phyloP scores from a whole-genome alignment of 2,113 vertebrate species.

The Mesembrinibis cayennensis region DNA sequence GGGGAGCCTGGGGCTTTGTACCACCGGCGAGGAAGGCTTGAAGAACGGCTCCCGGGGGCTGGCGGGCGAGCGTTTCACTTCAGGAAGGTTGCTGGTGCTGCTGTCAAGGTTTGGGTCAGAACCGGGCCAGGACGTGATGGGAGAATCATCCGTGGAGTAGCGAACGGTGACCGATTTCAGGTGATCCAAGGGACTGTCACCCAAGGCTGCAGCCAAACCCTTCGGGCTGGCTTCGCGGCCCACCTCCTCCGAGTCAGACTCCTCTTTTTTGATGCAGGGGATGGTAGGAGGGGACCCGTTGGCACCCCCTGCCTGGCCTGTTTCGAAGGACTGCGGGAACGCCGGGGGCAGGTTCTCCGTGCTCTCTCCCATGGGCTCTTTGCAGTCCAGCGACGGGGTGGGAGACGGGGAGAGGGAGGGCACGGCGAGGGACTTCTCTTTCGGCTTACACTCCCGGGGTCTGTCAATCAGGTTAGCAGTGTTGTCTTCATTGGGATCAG shows the following conservation, averaged over 20 bases:
- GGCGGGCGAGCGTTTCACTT: background rate
- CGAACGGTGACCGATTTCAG: background rate
- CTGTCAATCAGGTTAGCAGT: conserved; percentile 34
- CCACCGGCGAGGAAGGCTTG: background rate
- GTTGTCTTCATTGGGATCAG: conserved; percentile 11
- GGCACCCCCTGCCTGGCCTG: fast-evolving
- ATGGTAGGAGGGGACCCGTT: background rate
- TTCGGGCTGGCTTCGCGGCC: background rate
- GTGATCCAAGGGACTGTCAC: background rate
- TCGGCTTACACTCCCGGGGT: conserved; percentile 7
- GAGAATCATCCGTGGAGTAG: background rate
- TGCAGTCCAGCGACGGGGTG: background rate
- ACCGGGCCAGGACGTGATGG: background rate
- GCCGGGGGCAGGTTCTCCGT: fast-evolving
- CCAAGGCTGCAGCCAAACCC: background rate
- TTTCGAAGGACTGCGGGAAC: background rate
- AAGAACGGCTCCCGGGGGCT: conserved; percentile 2
- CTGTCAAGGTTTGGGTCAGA: background rate
- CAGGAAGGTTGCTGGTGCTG: fast-evolving
- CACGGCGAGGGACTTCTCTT: conserved; percentile 54
- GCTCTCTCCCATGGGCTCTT: background rate
- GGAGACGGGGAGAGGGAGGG: conserved; percentile 34
- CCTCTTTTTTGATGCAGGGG: conserved; percentile 46
- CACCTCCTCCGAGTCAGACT: background rate
- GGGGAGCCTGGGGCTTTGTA: background rate